Evolutionary conservation across 2,888 invertebrate genomes (phyloP), one percentile per base, ranked within the genome.

Genomic region (Ophioninae sp.): DNA sequence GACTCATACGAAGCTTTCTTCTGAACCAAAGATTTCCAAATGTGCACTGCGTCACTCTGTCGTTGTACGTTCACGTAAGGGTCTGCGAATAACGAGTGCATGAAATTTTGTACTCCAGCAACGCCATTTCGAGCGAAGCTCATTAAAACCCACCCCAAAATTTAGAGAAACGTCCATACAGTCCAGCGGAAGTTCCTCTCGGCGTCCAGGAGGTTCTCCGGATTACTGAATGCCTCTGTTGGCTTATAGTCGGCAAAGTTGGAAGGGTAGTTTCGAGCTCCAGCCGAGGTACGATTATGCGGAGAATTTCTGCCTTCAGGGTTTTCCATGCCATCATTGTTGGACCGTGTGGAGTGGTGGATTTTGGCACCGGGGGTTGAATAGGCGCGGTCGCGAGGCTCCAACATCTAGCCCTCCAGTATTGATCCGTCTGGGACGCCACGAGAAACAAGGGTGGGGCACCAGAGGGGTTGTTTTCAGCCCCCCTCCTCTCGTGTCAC

Each of bases 371-470:
- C 37, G 82, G 81, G 85, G 85, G 87, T 85, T 84, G 82, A 79
- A 82, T 81, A 81, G 86, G 84, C 86, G 87, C 88, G 89, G 89
- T 87, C 85, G 51, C 51, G 88, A 84, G 85, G 86, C 79, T 83
- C 65, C 22, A 63, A 64, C 63, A 80, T 85, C 69, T 82, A 68
- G 84, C 72, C 81, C 83, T 79, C 74, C 80, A 85, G 87, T 92
- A 92, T 92, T 92, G 92, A 92, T 92, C 92, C 88, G 84, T 79
- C 87, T 87, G 86, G 86, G 85, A 79, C 79, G 77, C 74, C 69
- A 75, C 75, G 82, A 68, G 58, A 81, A 86, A 17, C 80, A 83
- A 76, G 88, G 92, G 92, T 91, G 92, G 92, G 89, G 89, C 75
- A 84, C 76, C 82, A 81, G 84, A 86, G 88, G 92, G 92, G 92